These are phyloP conservation scores for Esox niger DNA, from an alignment of 2,113 vertebrate genomes.

Conservation along the genomic window DNA sequence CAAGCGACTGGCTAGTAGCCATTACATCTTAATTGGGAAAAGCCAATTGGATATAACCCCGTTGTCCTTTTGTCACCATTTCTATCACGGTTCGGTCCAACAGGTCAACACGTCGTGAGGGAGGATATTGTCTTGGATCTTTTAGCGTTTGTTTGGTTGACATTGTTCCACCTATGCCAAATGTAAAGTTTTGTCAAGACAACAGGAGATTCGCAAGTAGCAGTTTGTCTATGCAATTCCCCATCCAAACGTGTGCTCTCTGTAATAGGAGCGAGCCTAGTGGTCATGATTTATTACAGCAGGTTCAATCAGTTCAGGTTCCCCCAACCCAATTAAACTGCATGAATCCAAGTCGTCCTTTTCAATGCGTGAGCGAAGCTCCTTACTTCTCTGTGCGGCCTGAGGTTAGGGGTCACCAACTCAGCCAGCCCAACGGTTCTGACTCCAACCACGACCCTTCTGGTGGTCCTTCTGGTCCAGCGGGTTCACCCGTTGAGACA, in stretches of 20 bases:
- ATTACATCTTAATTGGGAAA: constrained; percentile 37
- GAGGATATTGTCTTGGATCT: constrained; percentile 52
- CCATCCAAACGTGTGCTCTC: constrained; percentile 33
- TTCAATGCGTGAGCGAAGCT: constrained; percentile 37
- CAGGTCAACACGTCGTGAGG: constrained; percentile 50
- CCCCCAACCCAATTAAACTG: constrained; percentile 7
- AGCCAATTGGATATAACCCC: constrained; percentile 18
- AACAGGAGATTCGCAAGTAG: constrained; percentile 48
- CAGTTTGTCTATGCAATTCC: constrained; percentile 75
- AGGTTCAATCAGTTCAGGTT: constrained; percentile 34
- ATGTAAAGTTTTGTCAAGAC: constrained; percentile 65
- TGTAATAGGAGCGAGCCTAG: constrained; percentile 21
- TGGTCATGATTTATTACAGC: constrained; percentile 33
- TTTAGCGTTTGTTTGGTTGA: constrained; percentile 42
- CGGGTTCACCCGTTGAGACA: neutral
- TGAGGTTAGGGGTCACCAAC: constrained; percentile 16
- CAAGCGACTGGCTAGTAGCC: constrained; percentile 42
- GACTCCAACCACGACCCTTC: constrained; percentile 6
- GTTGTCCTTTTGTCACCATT: constrained; percentile 21
- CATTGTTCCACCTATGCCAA: constrained; percentile 60
- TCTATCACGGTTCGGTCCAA: constrained; percentile 37
- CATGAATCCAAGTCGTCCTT: constrained; percentile 49
- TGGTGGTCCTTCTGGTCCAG: constrained; percentile 16
- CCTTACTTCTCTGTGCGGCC: constrained; percentile 49
- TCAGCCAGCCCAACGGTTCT: too few relatives aligned